Evolutionary conservation across 2,888 invertebrate genomes (phyloP).

Genomic region (Taphrorychus bicolor): DNA sequence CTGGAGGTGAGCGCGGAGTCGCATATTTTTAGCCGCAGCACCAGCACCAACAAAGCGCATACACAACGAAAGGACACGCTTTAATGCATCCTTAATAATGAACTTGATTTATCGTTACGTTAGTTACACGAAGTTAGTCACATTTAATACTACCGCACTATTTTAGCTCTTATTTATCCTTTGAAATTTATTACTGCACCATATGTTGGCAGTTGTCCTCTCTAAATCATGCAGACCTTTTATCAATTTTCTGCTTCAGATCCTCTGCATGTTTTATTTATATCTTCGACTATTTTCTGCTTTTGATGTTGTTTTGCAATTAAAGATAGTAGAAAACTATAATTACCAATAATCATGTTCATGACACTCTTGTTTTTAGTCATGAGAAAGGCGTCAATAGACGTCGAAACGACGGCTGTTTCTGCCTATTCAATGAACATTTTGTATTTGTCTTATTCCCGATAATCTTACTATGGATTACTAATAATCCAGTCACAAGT

Average conservation of each 20-base stretch:
- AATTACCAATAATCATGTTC: too few relatives aligned
- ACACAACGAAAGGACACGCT: conserved; percentile 29
- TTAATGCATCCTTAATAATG: conserved; percentile 39
- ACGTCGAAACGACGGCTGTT: too few relatives aligned
- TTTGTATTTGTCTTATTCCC: too few relatives aligned
- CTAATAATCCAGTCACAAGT: too few relatives aligned
- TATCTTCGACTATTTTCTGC: background rate
- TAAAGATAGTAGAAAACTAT: too few relatives aligned
- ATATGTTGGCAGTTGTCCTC: conserved; percentile 33
- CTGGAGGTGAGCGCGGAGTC: background rate
- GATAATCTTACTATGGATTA: too few relatives aligned
- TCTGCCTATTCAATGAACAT: too few relatives aligned
- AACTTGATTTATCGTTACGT: conserved; percentile 39
- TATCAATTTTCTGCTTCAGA: conserved; percentile 21
- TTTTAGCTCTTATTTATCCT: conserved; percentile 35
- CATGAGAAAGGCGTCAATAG: too few relatives aligned
- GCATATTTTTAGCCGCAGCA: conserved; percentile 24
- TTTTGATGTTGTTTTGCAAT: too few relatives aligned
- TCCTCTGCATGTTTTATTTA: background rate
- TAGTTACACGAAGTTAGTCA: conserved; percentile 38
- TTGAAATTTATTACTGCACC: conserved; percentile 38
- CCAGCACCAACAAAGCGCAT: conserved; percentile 20
- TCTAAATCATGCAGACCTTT: conserved; percentile 19
- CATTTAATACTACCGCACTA: conserved; percentile 35
- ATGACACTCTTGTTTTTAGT: too few relatives aligned